Percentiles rank a stretch among this genome's conserved stretches.
Evolutionary conservation across 2,888 invertebrate genomes (phyloP).

Genomic region (Melanargia galathea): DNA sequence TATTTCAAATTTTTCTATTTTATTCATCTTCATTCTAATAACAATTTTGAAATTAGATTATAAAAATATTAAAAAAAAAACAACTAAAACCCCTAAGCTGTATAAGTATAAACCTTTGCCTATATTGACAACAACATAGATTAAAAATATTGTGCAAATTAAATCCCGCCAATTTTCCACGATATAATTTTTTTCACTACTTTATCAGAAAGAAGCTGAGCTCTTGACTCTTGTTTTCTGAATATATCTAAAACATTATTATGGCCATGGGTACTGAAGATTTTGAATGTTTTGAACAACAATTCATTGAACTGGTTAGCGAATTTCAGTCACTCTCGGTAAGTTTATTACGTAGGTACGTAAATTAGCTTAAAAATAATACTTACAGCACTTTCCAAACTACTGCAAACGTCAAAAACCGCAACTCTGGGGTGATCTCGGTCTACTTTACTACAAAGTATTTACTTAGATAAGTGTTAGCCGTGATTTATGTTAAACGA

Average conservation of each 20-base stretch:
- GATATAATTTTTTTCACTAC: background rate
- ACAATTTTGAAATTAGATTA: background rate
- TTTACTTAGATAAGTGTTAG: too few relatives aligned
- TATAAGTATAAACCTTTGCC: background rate
- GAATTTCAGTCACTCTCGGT: conserved; percentile 65
- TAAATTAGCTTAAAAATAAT: too few relatives aligned
- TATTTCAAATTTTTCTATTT: background rate
- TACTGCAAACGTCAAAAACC: too few relatives aligned
- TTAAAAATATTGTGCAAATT: too few relatives aligned
- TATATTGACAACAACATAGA: background rate
- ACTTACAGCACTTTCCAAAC: too few relatives aligned
- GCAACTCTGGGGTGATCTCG: too few relatives aligned
- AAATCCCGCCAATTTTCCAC: conserved; percentile 3
- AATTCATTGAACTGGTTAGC: conserved; percentile 64
- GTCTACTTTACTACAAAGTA: too few relatives aligned
- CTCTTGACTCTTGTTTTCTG: too few relatives aligned
- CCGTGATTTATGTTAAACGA: too few relatives aligned
- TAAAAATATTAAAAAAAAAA: background rate
- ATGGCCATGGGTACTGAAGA: conserved; percentile 45
- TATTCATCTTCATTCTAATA: background rate
- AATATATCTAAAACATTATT: background rate
- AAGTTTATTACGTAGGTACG: conserved; percentile 41
- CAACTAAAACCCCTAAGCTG: background rate
- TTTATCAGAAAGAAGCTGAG: too few relatives aligned
- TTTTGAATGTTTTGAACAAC: conserved; percentile 67